Percentiles rank a stretch among this genome's conserved stretches.
phyloP scores from a whole-genome alignment of 2,797 vertebrate species.

The Characodon lateralis region DNA sequence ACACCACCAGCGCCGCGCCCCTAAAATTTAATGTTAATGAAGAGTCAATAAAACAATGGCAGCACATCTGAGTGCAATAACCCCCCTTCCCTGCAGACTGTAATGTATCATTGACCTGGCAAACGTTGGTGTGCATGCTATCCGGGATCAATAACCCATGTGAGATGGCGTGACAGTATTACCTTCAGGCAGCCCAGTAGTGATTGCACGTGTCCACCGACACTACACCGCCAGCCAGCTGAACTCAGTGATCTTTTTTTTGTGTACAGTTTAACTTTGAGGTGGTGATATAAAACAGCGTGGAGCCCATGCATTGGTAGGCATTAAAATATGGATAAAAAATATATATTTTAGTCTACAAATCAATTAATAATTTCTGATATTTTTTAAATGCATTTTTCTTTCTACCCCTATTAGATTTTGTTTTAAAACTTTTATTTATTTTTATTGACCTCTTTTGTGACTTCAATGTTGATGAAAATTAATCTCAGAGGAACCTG shows the following conservation, averaged over 20 bases:
- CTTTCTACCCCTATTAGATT: no score
- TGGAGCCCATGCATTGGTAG: no score
- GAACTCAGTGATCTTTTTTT: background rate
- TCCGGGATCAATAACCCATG: slow-evolving; percentile 63
- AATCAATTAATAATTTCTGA: background rate
- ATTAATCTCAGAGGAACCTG: background rate
- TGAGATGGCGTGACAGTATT: slow-evolving; percentile 53
- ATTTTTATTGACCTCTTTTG: no score
- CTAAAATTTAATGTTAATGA: background rate
- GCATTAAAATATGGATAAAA: background rate
- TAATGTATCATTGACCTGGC: slow-evolving; percentile 50
- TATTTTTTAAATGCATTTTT: background rate
- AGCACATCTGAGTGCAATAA: slow-evolving; percentile 6
- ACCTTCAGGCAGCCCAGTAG: slow-evolving; percentile 53
- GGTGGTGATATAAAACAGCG: background rate
- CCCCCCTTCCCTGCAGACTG: slow-evolving; percentile 11
- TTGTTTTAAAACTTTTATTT: no score
- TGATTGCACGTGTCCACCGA: slow-evolving; percentile 46
- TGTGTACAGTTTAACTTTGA: background rate
- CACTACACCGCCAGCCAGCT: slow-evolving; percentile 16
- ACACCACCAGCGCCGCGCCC: no score
- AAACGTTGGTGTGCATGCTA: slow-evolving; percentile 19
- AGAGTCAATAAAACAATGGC: slow-evolving; percentile 6
- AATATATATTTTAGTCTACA: background rate
- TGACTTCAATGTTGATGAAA: no score